Conservation (phyloP, 2,888 invertebrate species). For the Lasius fuliginosus region DNA sequence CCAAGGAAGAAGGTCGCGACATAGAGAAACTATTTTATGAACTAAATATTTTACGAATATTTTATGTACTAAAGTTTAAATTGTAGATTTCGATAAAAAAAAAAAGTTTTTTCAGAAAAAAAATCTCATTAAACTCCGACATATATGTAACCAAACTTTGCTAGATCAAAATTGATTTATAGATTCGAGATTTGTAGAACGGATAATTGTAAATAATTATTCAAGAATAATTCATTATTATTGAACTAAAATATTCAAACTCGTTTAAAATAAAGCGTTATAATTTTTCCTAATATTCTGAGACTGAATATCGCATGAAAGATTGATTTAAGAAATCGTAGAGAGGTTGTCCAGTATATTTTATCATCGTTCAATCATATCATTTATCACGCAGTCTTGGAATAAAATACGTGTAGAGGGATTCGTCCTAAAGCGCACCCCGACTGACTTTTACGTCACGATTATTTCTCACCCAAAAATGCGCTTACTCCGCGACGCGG, state of each 20-base stretch:
- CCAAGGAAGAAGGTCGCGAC: slow-evolving; percentile 37
- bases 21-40: slow-evolving; percentile 29
- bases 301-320: not conserved
- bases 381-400: not conserved
- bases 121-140: not conserved
- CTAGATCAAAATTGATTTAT: not conserved
- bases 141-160: not conserved
- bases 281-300: not conserved
- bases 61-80: slow-evolving; percentile 19
- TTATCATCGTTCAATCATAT: not conserved
- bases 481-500: not conserved
- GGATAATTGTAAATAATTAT: not conserved
- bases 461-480: not conserved
- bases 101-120: not conserved
- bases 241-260: not conserved
- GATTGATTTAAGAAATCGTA: not conserved
- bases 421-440: not conserved
- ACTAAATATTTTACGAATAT: slow-evolving; percentile 30
- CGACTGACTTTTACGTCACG: no score
- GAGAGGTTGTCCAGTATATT: not conserved
- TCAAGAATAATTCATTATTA: not conserved
- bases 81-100: not conserved
- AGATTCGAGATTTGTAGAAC: not conserved
- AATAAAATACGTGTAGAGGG: not conserved
- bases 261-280: not conserved